Evolutionary conservation across 2,888 invertebrate species (phyloP).

Genomic region (Xanthorhoe spadicearia): DNA sequence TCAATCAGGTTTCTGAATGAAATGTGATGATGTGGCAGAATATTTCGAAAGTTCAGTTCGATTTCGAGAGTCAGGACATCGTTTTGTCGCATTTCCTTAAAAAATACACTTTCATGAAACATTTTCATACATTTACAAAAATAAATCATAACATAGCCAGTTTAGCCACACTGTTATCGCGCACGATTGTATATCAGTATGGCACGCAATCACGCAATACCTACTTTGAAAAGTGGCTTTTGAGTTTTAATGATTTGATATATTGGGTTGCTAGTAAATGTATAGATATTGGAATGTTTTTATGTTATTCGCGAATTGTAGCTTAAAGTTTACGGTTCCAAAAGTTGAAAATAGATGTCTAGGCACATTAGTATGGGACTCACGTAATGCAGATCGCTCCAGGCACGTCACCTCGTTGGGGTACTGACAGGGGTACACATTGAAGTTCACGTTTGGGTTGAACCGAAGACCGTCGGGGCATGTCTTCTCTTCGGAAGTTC

Average conservation of each 20-base stretch:
- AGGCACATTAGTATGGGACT: constrained; percentile 32
- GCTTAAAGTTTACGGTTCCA: background rate
- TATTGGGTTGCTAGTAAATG: too few species aligned
- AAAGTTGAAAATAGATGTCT: background rate
- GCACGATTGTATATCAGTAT: too few species aligned
- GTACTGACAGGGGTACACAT: constrained; percentile 92
- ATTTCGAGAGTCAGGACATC: background rate
- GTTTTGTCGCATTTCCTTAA: too few species aligned
- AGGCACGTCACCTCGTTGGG: constrained; percentile 92
- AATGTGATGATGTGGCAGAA: too few species aligned
- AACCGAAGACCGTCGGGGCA: constrained; percentile 94
- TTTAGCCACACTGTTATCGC: too few species aligned
- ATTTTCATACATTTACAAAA: too few species aligned
- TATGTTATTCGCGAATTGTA: background rate
- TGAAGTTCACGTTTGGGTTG: constrained; percentile 88
- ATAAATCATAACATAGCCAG: too few species aligned
- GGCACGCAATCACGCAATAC: too few species aligned
- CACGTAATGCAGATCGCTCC: constrained; percentile 87
- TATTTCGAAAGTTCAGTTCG: background rate
- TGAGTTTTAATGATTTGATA: too few species aligned
- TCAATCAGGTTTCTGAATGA: background rate
- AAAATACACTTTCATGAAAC: too few species aligned
- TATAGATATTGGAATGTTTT: background rate
- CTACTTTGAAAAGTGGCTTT: too few species aligned
- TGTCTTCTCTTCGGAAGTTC: constrained; percentile 89